These are phyloP conservation scores for Anser cygnoides DNA, from an alignment of 2,113 vertebrate genomes.

Conservation along the genomic window DNA sequence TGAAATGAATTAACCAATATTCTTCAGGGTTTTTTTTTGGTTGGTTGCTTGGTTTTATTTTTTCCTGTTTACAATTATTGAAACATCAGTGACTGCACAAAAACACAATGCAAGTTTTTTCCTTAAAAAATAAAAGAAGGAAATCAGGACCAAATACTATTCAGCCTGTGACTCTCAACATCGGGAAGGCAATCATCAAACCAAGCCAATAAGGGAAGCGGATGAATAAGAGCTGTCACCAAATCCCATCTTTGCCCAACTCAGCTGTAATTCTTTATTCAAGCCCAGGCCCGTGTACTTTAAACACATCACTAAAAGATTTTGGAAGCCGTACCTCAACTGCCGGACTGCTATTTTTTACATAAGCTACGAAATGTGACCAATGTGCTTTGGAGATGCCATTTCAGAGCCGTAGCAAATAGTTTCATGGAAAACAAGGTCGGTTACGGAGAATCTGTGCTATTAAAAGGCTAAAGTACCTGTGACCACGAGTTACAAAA, in stretches of 20 bases:
- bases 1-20: accelerated
- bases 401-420: background rate
- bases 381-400: background rate
- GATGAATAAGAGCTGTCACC: background rate
- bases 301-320: background rate
- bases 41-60: too few species aligned
- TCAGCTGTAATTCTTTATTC: background rate
- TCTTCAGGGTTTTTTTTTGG: background rate
- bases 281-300: background rate
- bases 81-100: background rate
- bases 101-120: background rate
- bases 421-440: background rate
- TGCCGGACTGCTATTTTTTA: background rate
- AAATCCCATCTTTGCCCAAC: background rate
- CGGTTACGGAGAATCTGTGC: background rate
- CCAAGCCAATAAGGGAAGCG: background rate
- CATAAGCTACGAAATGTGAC: background rate
- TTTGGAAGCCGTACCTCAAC: background rate
- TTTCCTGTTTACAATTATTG: accelerated
- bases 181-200: background rate
- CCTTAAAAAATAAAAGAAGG: background rate
- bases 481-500: background rate
- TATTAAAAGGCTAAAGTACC: background rate
- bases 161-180: accelerated
- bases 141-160: background rate